A percentile compares a stretch with the other conserved stretches of the same genome.
Conservation (phyloP, 2,888 invertebrate genomes). For the Liodrosophila aerea region DNA sequence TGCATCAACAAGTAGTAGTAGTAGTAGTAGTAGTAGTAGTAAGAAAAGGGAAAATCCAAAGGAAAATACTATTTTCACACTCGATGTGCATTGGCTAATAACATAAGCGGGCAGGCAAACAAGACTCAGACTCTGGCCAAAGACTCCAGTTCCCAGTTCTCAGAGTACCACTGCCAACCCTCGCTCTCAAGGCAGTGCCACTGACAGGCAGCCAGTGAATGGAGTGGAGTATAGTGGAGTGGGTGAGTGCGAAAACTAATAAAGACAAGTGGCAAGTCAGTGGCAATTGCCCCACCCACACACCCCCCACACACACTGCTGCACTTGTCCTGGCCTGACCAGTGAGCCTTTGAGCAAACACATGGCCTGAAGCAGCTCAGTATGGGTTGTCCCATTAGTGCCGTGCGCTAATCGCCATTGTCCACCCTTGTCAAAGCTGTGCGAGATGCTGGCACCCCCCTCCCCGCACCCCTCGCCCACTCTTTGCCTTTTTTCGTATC, state of each 20-base stretch:
- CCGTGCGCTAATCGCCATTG: constrained; percentile 75
- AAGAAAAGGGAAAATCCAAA: no score
- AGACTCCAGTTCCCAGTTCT: background rate
- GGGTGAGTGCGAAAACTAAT: constrained; percentile 67
- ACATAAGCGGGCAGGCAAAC: constrained; percentile 71
- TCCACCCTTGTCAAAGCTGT: constrained; percentile 74
- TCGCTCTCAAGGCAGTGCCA: constrained; percentile 36
- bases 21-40: no score
- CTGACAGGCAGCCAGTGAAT: constrained; percentile 34
- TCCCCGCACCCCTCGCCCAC: constrained; percentile 1
- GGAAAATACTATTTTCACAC: constrained; percentile 63
- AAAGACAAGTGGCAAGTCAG: constrained; percentile 77
- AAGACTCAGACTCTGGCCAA: constrained; percentile 21
- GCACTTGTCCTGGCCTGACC: constrained; percentile 38
- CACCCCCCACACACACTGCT: background rate
- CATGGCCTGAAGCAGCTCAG: constrained; percentile 46
- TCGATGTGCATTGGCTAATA: constrained; percentile 65
- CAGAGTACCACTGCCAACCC: background rate
- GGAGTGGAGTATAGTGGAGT: background rate
- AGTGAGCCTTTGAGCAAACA: constrained; percentile 74
- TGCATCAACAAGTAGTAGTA: constrained; percentile 63
- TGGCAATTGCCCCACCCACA: constrained; percentile 48
- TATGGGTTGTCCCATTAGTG: constrained; percentile 62
- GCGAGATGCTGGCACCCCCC: background rate
- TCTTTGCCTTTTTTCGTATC: constrained; percentile 18